Base-by-base conservation (phyloP, 2,888 invertebrate species). In the Hipparchia semele region DNA sequence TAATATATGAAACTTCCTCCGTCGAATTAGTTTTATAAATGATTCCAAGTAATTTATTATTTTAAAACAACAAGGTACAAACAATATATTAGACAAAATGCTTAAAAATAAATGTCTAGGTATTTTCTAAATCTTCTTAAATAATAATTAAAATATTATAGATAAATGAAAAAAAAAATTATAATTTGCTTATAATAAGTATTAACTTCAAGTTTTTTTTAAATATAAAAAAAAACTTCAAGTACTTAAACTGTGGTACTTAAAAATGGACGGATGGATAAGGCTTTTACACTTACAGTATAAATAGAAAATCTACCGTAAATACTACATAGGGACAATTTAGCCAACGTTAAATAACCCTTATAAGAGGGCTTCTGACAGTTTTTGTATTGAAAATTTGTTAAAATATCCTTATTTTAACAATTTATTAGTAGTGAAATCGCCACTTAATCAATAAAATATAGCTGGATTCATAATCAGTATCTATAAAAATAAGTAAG, bases 211-310 rank as follows among this genome's bases (percentile, higher is more conserved):
- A 39, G 39, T n/a, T n/a, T n/a, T n/a, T n/a, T n/a, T n/a, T n/a
- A n/a, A n/a, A 9, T 53, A 7, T 8, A 53, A 9, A 9, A 2
- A 53, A 6, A 53, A 4, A 10, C 53, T n/a, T 59, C 23, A 23
- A 7, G 6, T 59, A 13, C 6, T 7, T 45, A 13, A 12, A 13
- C 1, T 33, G n/a, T n/a, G n/a, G n/a, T 39, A 39, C 39, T 39
- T 39, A 39, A 39, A 39, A 49, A 60, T 68, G 75, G 75, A 73
- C 73, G 73, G 73, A 73, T 12, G 7, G 75, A 75, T 12, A 73
- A 68, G 75, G 70, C 10, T 54, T 12, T 23, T 10, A 60, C 46
- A 49, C 6, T 39, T 62, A n/a, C 3, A 49, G 3, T 46, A 62
- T 39, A 56, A 67, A 56, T 56, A 67, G 39, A 67, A 39, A 56